A percentile compares a stretch with the other conserved stretches of the same genome.
phyloP scores from a whole-genome alignment of 2,888 invertebrate genomes.

The Sipunculus nudus region DNA sequence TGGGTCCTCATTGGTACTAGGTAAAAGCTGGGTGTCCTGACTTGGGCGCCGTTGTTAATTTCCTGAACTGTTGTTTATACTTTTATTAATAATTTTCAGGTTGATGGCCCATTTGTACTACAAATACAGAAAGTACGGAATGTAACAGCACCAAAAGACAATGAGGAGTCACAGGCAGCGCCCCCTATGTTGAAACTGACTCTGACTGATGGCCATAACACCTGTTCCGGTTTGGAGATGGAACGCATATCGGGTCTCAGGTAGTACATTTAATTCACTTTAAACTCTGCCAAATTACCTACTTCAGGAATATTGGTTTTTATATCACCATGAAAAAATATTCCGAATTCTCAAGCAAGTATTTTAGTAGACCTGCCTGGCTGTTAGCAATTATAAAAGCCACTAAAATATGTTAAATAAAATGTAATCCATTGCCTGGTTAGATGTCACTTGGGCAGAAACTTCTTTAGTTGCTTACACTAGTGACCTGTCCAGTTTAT shows the following conservation, averaged over 20 bases:
- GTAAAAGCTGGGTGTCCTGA: not conserved
- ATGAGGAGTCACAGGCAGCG: conserved; percentile 77
- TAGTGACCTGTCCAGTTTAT: too few species aligned
- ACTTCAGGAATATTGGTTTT: not conserved
- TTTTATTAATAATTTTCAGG: conserved; percentile 49
- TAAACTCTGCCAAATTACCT: too few species aligned
- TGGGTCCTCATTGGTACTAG: not conserved
- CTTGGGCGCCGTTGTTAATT: not conserved
- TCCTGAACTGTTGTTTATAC: not conserved
- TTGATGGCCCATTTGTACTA: conserved; percentile 74
- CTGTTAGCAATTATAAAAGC: too few species aligned
- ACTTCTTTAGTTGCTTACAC: too few species aligned
- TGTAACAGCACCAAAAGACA: conserved; percentile 88
- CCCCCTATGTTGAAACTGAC: conserved; percentile 86
- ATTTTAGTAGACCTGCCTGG: too few species aligned
- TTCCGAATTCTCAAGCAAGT: too few species aligned
- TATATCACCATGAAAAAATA: too few species aligned
- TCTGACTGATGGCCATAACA: conserved; percentile 84
- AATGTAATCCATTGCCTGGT: too few species aligned
- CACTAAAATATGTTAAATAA: too few species aligned
- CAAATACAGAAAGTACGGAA: conserved; percentile 90
- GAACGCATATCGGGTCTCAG: conserved; percentile 76
- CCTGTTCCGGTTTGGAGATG: conserved; percentile 81
- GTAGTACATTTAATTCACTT: conserved; percentile 46
- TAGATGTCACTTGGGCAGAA: too few species aligned